Conservation (phyloP, 2,113 vertebrate genomes). For the Crotalus tigris region DNA sequence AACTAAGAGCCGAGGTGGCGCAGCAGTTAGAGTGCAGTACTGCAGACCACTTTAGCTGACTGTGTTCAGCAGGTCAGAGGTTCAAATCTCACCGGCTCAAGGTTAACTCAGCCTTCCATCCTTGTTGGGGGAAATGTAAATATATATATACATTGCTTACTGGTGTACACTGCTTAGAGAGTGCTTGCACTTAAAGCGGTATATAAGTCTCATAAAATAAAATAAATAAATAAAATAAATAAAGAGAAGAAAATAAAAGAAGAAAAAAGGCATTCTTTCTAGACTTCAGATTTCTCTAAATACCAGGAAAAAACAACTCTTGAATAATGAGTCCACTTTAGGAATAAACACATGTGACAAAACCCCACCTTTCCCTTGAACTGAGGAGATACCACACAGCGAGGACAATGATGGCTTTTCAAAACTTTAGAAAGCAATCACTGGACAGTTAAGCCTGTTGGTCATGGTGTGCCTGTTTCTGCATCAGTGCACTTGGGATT, state of each 20-base stretch:
- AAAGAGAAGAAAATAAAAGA: neutral
- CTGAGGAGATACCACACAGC: neutral
- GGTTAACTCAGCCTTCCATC: too few relatives aligned
- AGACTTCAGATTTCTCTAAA: neutral
- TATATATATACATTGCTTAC: too few relatives aligned
- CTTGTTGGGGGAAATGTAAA: too few relatives aligned
- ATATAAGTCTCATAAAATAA: too few relatives aligned
- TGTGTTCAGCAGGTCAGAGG: too few relatives aligned
- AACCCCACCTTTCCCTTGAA: slow-evolving; percentile 10
- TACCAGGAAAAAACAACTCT: neutral
- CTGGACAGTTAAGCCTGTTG: neutral
- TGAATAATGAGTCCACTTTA: neutral
- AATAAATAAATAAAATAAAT: too few relatives aligned
- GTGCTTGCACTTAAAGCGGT: too few relatives aligned
- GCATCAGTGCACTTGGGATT: neutral
- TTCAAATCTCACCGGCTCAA: too few relatives aligned
- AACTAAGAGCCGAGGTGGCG: too few relatives aligned
- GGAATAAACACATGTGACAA: neutral
- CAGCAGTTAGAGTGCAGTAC: too few relatives aligned
- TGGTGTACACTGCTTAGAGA: too few relatives aligned
- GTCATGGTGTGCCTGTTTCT: neutral
- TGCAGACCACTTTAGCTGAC: too few relatives aligned
- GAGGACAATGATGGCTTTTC: neutral
- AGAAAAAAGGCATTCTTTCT: neutral
- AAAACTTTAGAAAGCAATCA: neutral